Conservation (phyloP, 2,888 invertebrate species). For the Yponomeuta cagnagella region DNA sequence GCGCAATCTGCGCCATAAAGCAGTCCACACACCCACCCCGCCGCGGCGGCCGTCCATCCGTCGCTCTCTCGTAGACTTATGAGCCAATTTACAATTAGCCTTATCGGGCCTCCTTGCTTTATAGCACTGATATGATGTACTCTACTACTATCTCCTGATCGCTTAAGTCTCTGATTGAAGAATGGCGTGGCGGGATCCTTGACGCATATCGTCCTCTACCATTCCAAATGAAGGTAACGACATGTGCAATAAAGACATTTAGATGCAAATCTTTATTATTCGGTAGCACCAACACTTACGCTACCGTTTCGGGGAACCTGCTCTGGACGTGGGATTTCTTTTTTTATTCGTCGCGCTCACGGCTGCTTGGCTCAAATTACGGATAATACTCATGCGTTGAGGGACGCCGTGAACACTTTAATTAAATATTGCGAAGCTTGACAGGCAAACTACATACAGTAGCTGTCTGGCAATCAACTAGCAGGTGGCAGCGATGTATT, state of each 20-base stretch:
- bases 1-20: conserved; percentile 40
- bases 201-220: background rate
- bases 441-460: background rate
- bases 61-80: conserved; percentile 16
- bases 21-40: conserved; percentile 29
- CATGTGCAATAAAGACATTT: conserved; percentile 1
- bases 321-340: background rate
- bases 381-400: background rate
- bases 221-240: background rate
- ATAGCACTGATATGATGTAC: background rate
- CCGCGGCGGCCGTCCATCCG: conserved; percentile 7
- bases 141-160: background rate
- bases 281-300: conserved; percentile 5
- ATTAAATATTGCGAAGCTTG: background rate
- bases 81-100: conserved; percentile 27
- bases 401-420: background rate
- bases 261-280: conserved; percentile 15
- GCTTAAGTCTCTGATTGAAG: conserved; percentile 5
- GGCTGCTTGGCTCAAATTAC: background rate
- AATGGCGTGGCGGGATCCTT: background rate
- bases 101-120: conserved; percentile 24
- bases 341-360: background rate
- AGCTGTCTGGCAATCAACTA: background rate
- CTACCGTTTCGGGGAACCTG: conserved; percentile 8
- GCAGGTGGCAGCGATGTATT: conserved; percentile 7